A percentile compares a stretch with the other conserved stretches of the same genome.
phyloP scores from a whole-genome alignment of 2,888 invertebrate species.

The Caenorhabditis sp. region DNA sequence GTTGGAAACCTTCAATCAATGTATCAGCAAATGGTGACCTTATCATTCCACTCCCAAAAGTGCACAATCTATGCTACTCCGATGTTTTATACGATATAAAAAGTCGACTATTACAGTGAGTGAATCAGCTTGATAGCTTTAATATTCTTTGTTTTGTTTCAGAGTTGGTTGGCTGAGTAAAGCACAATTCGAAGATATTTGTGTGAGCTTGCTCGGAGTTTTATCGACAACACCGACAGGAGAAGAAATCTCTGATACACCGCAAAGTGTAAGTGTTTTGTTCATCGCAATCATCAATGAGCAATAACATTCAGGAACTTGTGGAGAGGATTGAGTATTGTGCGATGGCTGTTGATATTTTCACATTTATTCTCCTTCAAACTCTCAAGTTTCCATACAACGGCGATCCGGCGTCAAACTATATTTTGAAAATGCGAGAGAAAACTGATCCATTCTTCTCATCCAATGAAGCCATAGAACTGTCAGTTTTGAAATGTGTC shows the following conservation, averaged over 20 bases:
- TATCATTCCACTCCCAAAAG: neutral
- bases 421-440: slow-evolving; percentile 23
- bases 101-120: neutral
- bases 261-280: slow-evolving; percentile 7
- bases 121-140: too few relatives aligned
- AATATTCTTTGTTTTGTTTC: too few relatives aligned
- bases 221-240: slow-evolving; percentile 7
- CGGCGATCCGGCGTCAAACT: slow-evolving; percentile 30
- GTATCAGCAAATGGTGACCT: neutral
- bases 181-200: slow-evolving; percentile 8
- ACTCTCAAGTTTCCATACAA: slow-evolving; percentile 34
- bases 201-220: slow-evolving; percentile 1
- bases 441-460: slow-evolving; percentile 22
- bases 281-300: slow-evolving; percentile 16
- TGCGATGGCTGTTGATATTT: slow-evolving; percentile 26
- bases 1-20: neutral
- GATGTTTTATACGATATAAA: neutral
- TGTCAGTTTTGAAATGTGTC: slow-evolving; percentile 18
- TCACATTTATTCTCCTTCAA: slow-evolving; percentile 21
- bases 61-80: neutral
- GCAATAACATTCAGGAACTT: slow-evolving; percentile 19
- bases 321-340: slow-evolving; percentile 25
- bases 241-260: neutral
- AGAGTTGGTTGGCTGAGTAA: slow-evolving; percentile 2
- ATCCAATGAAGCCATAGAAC: slow-evolving; percentile 21